phyloP scores from a whole-genome alignment of 2,888 invertebrate genomes.

The Yponomeuta sedellus region DNA sequence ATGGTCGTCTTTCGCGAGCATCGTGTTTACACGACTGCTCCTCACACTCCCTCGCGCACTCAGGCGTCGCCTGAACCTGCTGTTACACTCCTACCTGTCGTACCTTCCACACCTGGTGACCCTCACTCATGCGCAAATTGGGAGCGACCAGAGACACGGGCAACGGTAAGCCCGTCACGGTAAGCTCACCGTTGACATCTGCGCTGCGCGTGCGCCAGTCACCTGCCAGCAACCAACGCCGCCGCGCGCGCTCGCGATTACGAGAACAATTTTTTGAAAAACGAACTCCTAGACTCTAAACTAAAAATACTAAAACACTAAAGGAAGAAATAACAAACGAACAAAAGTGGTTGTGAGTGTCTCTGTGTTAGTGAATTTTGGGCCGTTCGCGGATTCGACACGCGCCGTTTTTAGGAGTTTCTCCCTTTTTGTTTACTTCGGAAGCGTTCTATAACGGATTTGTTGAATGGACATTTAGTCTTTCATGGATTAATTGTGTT shows the following conservation, averaged over 20 bases:
- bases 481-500: slow-evolving; percentile 14
- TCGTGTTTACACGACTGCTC: too few species aligned
- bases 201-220: slow-evolving; percentile 49
- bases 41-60: too few species aligned
- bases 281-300: slow-evolving; percentile 32
- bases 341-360: slow-evolving; percentile 38
- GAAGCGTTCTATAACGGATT: slow-evolving; percentile 48
- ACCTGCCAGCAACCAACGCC: slow-evolving; percentile 62
- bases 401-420: slow-evolving; percentile 29
- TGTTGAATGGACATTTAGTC: slow-evolving; percentile 28
- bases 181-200: slow-evolving; percentile 40
- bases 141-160: neutral
- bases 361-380: slow-evolving; percentile 33
- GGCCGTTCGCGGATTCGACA: slow-evolving; percentile 49
- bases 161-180: slow-evolving; percentile 42
- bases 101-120: neutral
- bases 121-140: neutral
- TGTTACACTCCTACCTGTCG: slow-evolving; percentile 27
- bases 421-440: slow-evolving; percentile 34
- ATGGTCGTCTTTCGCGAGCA: too few species aligned
- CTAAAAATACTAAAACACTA: slow-evolving; percentile 47
- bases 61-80: too few species aligned
- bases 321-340: slow-evolving; percentile 33
- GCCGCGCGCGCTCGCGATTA: slow-evolving; percentile 53
- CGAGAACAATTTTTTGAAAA: slow-evolving; percentile 31